phyloP scores from a whole-genome alignment of 2,888 invertebrate species.

The Macaria notata region DNA sequence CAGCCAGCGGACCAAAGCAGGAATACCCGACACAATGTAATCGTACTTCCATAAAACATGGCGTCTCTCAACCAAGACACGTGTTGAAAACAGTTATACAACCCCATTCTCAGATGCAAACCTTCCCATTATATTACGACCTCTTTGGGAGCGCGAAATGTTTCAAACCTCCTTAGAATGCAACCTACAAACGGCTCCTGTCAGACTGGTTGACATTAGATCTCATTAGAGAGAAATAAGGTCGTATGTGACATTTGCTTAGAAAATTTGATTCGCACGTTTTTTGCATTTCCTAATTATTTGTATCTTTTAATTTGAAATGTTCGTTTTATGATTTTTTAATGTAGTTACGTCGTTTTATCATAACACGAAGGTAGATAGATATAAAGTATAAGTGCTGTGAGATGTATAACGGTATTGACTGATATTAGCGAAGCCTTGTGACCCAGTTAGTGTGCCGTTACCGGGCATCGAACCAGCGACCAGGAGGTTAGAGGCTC shows the following conservation, averaged over 20 bases:
- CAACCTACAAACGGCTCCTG: slow-evolving; percentile 32
- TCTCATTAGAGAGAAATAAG: neutral
- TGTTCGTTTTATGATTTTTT: no score
- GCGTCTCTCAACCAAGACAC: slow-evolving; percentile 42
- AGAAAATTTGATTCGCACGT: no score
- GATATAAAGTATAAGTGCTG: slow-evolving; percentile 40
- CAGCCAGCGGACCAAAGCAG: slow-evolving; percentile 17
- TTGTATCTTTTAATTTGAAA: no score
- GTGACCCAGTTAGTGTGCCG: slow-evolving; percentile 73
- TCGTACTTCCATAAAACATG: slow-evolving; percentile 35
- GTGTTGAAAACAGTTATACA: slow-evolving; percentile 58
- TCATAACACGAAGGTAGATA: no score
- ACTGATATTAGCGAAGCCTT: slow-evolving; percentile 78
- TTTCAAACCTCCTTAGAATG: neutral
- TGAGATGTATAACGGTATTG: slow-evolving; percentile 67
- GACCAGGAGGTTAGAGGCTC: slow-evolving; percentile 47
- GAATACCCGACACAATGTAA: slow-evolving; percentile 28
- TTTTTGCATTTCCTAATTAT: no score
- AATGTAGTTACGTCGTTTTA: no score
- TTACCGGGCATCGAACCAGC: slow-evolving; percentile 69
- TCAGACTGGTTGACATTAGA: slow-evolving; percentile 35
- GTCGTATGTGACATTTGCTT: no score
- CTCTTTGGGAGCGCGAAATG: slow-evolving; percentile 21
- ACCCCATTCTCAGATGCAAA: slow-evolving; percentile 52
- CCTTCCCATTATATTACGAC: slow-evolving; percentile 40